Percentiles rank a stretch among this genome's conserved stretches.
Conservation (phyloP, 2,888 invertebrate species). For the Campoplex capitator region DNA sequence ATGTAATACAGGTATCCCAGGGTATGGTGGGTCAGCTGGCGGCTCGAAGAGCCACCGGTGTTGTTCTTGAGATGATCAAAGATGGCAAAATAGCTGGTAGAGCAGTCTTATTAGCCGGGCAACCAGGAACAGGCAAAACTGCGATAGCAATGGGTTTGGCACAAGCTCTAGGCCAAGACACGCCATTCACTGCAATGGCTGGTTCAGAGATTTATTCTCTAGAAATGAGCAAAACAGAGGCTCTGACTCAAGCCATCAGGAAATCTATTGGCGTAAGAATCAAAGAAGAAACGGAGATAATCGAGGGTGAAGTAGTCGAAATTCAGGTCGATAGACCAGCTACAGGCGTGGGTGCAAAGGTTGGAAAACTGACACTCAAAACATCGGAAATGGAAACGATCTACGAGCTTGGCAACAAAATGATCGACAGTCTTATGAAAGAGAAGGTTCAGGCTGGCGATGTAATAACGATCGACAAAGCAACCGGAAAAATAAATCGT, state of each 20-base stretch:
- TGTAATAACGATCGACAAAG: constrained; percentile 99
- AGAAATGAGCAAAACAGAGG: constrained; percentile 99
- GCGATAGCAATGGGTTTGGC: constrained; percentile 99
- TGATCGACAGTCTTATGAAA: constrained; percentile 98
- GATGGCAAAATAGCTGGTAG: constrained; percentile 99
- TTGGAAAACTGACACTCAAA: constrained; percentile 97
- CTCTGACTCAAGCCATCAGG: constrained; percentile 97
- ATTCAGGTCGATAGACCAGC: constrained; percentile 98
- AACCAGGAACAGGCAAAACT: constrained; percentile 99
- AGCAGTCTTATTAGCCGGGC: constrained; percentile 97
- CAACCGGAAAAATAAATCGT: constrained; percentile 96
- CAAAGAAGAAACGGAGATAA: constrained; percentile 98
- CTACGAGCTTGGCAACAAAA: constrained; percentile 99
- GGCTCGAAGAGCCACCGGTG: constrained; percentile 97
- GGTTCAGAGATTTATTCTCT: constrained; percentile 99
- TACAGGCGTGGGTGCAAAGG: constrained; percentile 93
- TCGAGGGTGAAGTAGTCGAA: constrained; percentile 99
- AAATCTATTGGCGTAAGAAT: constrained; percentile 99
- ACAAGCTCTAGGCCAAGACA: constrained; percentile 96
- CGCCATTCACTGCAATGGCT: constrained; percentile 99
- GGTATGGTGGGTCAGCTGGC: constrained; percentile 98
- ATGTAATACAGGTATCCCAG: constrained; percentile 89
- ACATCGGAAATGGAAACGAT: constrained; percentile 99
- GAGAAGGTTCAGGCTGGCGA: constrained; percentile 98
- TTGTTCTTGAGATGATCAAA: constrained; percentile 98